phyloP scores from a whole-genome alignment of 1,140 invertebrate species.

The Heliconius hermathena region DNA sequence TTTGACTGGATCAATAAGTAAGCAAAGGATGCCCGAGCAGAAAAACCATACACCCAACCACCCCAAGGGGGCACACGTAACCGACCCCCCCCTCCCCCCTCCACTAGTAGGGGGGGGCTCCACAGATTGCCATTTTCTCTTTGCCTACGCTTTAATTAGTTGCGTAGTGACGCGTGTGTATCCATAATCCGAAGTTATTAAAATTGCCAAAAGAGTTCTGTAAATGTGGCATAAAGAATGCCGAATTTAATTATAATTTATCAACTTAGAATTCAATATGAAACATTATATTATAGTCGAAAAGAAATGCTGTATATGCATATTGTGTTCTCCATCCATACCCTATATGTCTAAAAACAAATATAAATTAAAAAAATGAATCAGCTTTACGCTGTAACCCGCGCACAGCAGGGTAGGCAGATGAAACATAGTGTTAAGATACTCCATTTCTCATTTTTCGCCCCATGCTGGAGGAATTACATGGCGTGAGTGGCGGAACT shows the following conservation, averaged over 20 bases:
- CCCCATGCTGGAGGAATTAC: too few relatives aligned
- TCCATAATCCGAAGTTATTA: constrained; percentile 75
- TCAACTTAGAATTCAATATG: too few relatives aligned
- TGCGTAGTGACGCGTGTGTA: constrained; percentile 79
- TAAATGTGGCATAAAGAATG: constrained; percentile 22
- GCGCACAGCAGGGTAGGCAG: too few relatives aligned
- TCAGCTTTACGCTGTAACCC: too few relatives aligned
- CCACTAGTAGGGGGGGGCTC: constrained; percentile 82
- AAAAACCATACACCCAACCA: constrained; percentile 82
- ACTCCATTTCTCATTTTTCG: too few relatives aligned
- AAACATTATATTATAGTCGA: too few relatives aligned
- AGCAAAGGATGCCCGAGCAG: constrained; percentile 83
- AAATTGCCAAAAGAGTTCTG: constrained; percentile 60
- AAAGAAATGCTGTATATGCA: too few relatives aligned
- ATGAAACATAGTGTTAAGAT: too few relatives aligned
- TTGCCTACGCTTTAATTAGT: constrained; percentile 82
- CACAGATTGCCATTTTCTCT: constrained; percentile 84
- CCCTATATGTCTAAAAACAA: too few relatives aligned
- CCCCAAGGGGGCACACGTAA: constrained; percentile 80
- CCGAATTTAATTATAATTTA: background rate
- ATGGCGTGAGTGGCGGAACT: too few relatives aligned
- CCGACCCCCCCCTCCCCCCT: constrained; percentile 74
- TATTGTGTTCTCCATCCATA: too few relatives aligned
- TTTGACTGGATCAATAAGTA: constrained; percentile 83
- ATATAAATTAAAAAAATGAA: too few relatives aligned